These are phyloP conservation scores for Ptilodon capucinus DNA, from an alignment of 2,888 invertebrate genomes.

Conservation along the genomic window DNA sequence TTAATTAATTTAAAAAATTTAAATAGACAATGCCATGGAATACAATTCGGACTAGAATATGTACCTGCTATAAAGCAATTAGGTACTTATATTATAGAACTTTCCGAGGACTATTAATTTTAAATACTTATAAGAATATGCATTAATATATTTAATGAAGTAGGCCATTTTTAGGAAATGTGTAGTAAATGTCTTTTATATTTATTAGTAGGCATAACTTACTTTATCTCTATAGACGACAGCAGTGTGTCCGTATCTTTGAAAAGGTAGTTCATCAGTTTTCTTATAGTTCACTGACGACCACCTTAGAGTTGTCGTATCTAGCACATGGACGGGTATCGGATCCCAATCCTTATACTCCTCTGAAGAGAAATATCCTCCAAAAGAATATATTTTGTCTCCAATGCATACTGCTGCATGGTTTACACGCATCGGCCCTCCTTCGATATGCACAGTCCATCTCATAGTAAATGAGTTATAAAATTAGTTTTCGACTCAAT, in stretches of 20 bases:
- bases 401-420: slow-evolving; percentile 94
- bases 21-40: too few species aligned
- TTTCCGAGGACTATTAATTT: too few species aligned
- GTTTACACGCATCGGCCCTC: slow-evolving; percentile 95
- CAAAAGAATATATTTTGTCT: slow-evolving; percentile 93
- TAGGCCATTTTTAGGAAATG: too few species aligned
- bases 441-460: slow-evolving; percentile 94
- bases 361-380: slow-evolving; percentile 94
- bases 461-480: slow-evolving; percentile 77
- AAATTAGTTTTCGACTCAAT: not conserved
- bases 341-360: slow-evolving; percentile 88
- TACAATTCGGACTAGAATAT: too few species aligned
- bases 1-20: too few species aligned
- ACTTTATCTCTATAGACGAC: slow-evolving; percentile 89
- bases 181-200: too few species aligned
- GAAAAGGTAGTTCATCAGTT: slow-evolving; percentile 86
- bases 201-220: slow-evolving; percentile 15
- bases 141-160: too few species aligned
- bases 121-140: too few species aligned
- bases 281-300: slow-evolving; percentile 75
- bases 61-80: too few species aligned
- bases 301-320: slow-evolving; percentile 87
- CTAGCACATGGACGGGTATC: slow-evolving; percentile 93
- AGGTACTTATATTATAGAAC: too few species aligned
- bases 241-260: slow-evolving; percentile 96